Conservation (phyloP, 2,888 invertebrate species). For the Cheiracanthium punctorium region DNA sequence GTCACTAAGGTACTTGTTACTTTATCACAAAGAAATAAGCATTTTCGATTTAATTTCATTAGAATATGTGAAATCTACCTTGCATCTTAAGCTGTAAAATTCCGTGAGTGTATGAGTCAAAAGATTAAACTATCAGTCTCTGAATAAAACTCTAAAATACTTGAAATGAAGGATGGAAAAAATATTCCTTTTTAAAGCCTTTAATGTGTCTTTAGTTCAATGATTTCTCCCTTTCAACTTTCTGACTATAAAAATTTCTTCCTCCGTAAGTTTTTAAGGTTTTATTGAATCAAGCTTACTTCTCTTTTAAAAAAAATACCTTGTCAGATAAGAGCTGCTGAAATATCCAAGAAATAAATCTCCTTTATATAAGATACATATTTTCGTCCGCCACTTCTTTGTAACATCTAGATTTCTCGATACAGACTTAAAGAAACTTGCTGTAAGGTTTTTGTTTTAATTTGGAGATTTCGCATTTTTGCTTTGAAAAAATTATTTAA, state of each 20-base stretch:
- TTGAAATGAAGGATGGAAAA: conserved; percentile 22
- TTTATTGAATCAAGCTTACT: conserved; percentile 33
- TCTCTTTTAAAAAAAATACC: not conserved
- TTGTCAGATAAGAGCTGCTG: conserved; percentile 22
- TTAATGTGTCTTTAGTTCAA: conserved; percentile 16
- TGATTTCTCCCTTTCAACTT: conserved; percentile 2
- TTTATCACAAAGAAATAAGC: not conserved
- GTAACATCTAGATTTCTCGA: not conserved
- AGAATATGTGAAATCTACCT: not conserved
- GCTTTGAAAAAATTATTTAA: too few species aligned
- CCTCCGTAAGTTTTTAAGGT: not conserved
- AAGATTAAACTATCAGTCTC: conserved; percentile 11
- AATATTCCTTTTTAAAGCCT: not conserved
- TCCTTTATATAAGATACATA: conserved; percentile 25
- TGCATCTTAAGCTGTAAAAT: not conserved
- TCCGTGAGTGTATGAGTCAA: not conserved
- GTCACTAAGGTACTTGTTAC: too few species aligned
- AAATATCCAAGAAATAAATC: conserved; percentile 16
- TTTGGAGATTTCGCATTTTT: too few species aligned
- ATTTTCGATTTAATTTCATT: not conserved
- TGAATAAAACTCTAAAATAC: conserved; percentile 6
- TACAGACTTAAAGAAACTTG: not conserved
- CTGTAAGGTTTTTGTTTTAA: too few species aligned
- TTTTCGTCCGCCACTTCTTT: not conserved
- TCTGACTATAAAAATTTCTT: conserved; percentile 18